These are phyloP conservation scores for Dysmachus trigonus DNA, from an alignment of 2,888 invertebrate genomes.

Conservation along the genomic window DNA sequence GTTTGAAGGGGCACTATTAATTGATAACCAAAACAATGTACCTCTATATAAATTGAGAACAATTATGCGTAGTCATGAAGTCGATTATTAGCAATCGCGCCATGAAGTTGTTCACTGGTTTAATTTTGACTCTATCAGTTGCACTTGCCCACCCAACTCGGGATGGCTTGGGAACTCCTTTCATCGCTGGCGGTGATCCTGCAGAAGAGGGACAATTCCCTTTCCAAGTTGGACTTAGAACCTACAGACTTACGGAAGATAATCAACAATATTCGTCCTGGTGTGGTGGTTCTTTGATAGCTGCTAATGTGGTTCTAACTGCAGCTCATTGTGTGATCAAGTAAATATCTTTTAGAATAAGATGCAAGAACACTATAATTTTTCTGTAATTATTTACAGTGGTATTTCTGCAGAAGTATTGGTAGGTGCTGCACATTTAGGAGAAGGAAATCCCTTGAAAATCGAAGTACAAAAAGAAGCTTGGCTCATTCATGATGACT, in stretches of 20 bases:
- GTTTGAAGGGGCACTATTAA: neutral
- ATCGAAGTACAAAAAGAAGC: slow-evolving; percentile 10
- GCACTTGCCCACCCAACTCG: neutral
- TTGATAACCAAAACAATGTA: neutral
- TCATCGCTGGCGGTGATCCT: neutral
- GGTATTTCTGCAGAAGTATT: neutral
- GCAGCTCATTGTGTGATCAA: slow-evolving; percentile 45
- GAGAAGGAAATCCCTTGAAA: slow-evolving; percentile 21
- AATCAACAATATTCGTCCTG: neutral
- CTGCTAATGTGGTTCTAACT: slow-evolving; percentile 25
- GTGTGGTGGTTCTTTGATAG: slow-evolving; percentile 45
- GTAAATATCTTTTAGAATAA: neutral
- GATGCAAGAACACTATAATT: neutral
- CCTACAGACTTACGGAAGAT: neutral
- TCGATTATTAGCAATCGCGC: neutral
- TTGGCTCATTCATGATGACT: slow-evolving; percentile 60
- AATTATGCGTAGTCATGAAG: neutral
- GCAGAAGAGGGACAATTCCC: neutral
- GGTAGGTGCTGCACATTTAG: neutral
- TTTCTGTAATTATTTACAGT: neutral
- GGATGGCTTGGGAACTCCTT: neutral
- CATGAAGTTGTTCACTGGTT: neutral
- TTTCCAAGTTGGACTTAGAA: neutral
- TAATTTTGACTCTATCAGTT: neutral
- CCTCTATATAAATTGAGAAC: neutral